Conservation (phyloP, 2,888 invertebrate species). For the Halictus quadricinctus region DNA sequence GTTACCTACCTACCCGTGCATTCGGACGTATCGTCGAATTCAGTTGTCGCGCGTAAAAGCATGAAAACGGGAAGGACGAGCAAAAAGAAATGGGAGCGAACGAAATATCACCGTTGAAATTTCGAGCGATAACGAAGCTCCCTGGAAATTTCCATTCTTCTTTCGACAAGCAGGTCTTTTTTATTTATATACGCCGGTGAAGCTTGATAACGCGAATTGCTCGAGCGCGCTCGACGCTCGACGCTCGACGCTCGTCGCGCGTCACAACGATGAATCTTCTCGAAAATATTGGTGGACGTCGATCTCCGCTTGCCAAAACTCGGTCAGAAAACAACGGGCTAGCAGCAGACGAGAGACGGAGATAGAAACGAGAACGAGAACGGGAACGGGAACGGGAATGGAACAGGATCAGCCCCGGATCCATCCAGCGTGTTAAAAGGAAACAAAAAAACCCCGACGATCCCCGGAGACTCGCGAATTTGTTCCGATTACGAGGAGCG, state of each 20-base stretch:
- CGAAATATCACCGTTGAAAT: constrained; percentile 26
- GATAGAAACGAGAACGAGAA: background rate
- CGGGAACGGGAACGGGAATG: background rate
- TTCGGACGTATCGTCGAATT: background rate
- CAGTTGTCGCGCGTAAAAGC: background rate
- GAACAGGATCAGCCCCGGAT: constrained; percentile 22
- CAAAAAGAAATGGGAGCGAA: background rate
- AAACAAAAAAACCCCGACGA: background rate
- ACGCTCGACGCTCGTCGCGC: constrained; percentile 4
- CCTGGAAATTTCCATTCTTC: constrained; percentile 36
- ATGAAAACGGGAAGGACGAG: background rate
- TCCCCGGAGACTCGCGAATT: constrained; percentile 14
- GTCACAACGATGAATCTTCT: constrained; percentile 38
- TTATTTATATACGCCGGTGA: constrained; percentile 41
- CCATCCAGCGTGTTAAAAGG: constrained; percentile 28
- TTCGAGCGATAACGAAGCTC: constrained; percentile 42
- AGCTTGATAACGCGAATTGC: constrained; percentile 35
- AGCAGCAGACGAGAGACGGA: constrained; percentile 6
- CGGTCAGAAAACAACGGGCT: constrained; percentile 44
- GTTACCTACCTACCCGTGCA: background rate
- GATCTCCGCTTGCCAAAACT: constrained; percentile 46
- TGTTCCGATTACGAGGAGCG: constrained; percentile 11
- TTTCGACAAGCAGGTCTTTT: constrained; percentile 41
- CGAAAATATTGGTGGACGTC: constrained; percentile 53
- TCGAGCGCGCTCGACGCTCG: constrained; percentile 27